These are phyloP conservation scores for Mesorhabditis sp. DNA, from an alignment of 2,888 invertebrate species.

Conservation along the genomic window DNA sequence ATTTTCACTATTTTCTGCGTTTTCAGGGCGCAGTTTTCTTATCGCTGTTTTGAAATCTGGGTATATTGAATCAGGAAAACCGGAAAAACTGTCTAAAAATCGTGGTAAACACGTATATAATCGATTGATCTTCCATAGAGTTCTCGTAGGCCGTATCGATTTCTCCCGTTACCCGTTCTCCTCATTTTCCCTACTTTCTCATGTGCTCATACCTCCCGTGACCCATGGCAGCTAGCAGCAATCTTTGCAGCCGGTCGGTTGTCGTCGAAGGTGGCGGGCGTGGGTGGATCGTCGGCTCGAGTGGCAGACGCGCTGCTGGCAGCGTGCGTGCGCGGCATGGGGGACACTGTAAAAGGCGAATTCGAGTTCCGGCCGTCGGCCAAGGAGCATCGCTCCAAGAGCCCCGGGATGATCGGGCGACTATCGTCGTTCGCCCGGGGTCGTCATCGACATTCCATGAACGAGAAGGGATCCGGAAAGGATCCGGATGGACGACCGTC, in stretches of 20 bases:
- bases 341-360: conserved; percentile 17
- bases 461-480: conserved; percentile 33
- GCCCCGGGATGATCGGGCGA: conserved; percentile 53
- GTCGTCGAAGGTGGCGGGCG: too few relatives aligned
- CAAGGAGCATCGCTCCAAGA: conserved; percentile 44
- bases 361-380: conserved; percentile 53
- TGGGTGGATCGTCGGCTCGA: conserved; percentile 35
- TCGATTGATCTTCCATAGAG: too few relatives aligned
- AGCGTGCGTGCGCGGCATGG: conserved; percentile 34
- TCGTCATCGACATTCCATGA: conserved; percentile 45
- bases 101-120: too few relatives aligned
- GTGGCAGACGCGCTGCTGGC: conserved; percentile 48
- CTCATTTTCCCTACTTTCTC: neutral
- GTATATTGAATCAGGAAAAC: too few relatives aligned
- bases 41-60: too few relatives aligned
- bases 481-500: conserved; percentile 13
- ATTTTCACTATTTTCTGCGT: too few relatives aligned
- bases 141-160: too few relatives aligned
- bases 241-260: conserved; percentile 17
- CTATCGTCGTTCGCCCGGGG: conserved; percentile 52
- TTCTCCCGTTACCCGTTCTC: too few relatives aligned
- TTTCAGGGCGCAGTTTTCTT: too few relatives aligned
- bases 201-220: too few relatives aligned
- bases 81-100: too few relatives aligned
- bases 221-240: conserved; percentile 9